Conservation (phyloP, 2,113 vertebrate genomes). For the Sciurus niger region DNA sequence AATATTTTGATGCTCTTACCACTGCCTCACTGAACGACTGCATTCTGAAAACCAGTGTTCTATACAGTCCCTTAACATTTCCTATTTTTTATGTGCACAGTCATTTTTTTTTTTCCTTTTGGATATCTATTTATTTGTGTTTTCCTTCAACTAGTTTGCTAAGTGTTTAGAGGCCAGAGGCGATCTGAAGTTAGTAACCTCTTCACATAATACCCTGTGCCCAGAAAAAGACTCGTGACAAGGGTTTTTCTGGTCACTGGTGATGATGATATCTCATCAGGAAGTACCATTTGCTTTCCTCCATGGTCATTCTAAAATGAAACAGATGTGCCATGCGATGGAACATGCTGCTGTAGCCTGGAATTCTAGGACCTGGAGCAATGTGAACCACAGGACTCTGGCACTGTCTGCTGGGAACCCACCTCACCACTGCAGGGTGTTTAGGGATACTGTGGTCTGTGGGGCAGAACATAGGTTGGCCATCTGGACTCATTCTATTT, state of each 20-base stretch:
- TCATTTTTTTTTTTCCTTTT: not conserved
- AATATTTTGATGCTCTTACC: not conserved
- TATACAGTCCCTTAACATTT: not conserved
- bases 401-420: not conserved
- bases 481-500: not conserved
- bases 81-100: not conserved
- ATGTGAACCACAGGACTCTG: not conserved
- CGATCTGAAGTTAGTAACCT: not conserved
- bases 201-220: not conserved
- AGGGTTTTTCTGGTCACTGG: not conserved
- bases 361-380: not conserved
- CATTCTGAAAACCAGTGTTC: not conserved
- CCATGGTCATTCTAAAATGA: not conserved
- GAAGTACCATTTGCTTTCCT: not conserved
- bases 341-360: not conserved
- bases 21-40: not conserved
- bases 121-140: not conserved
- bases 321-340: not conserved
- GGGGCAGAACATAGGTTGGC: not conserved
- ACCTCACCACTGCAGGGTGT: too few species aligned
- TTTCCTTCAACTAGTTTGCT: conserved; percentile 43
- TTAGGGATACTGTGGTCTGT: not conserved
- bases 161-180: not conserved
- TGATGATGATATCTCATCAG: not conserved
- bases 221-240: not conserved